Base-by-base conservation (phyloP, 2,113 vertebrate genomes). In the Picathartes gymnocephalus region DNA sequence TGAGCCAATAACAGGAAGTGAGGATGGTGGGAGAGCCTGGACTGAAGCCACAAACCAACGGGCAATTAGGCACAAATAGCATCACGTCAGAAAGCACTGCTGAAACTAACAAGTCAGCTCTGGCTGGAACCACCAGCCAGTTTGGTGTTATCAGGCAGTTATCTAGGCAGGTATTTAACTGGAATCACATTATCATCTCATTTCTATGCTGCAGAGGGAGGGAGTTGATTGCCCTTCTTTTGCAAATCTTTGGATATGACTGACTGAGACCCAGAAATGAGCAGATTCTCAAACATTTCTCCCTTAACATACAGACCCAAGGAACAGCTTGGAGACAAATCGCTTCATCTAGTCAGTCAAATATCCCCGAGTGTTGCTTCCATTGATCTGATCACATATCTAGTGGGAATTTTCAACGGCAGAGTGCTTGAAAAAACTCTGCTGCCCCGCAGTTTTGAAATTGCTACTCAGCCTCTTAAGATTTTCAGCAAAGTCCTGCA, bases 31-130 rank as follows among this genome's bases (percentile, higher is more conserved):
- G 94, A 95, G 79, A 95, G 39, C 72, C 54, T 92, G 95, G 96
- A 90, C n/a, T 60, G 54, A 70, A 77, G 92, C 95, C 95, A 96
- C 0, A 1, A 92, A 51, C 56, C 64, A 84, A 56, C 1, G 1
- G 71, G 47, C 64, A 88, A 81, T 94, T 81, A 93, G 47, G 37
- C 68, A 88, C 82, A 92, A 92, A 88, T 4, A 87, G 35, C 12
- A 10, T 61, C 80, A n/a, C 1, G 16, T 83, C 70, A 87, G 62
- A 90, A 90, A 80, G 71, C 42, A 19, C 74, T 90, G 83, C 72
- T 92, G 94, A 81, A 94, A 94, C 21, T 47, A 96, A 86, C 95
- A 96, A 95, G 93, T 91, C 81, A 90, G 93, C 79, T 97, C 96
- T 83, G 96, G 95, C 88, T 93, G 91, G 92, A 94, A 94, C 42